phyloP scores from a whole-genome alignment of 2,797 vertebrate species.

The Lerista edwardsae region DNA sequence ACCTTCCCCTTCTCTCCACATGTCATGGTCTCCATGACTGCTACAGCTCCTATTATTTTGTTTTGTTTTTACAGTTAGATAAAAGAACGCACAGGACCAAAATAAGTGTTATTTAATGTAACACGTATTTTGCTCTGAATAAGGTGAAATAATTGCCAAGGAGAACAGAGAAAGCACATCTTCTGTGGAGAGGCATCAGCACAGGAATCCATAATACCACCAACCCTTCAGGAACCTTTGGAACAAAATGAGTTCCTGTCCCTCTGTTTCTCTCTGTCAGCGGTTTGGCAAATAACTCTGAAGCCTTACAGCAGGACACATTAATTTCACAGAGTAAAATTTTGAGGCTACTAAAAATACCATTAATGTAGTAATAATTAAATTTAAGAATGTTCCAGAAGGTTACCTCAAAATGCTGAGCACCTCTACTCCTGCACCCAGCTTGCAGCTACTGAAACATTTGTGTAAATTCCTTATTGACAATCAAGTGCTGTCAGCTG shows the following conservation, averaged over 20 bases:
- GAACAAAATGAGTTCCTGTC: no score
- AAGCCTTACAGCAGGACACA: not conserved
- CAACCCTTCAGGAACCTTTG: not conserved
- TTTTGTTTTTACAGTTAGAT: no score
- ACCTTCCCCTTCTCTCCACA: no score
- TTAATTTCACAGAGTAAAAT: not conserved
- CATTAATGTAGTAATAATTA: not conserved
- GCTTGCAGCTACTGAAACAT: conserved; percentile 4
- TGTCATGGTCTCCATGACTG: no score
- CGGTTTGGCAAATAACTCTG: not conserved
- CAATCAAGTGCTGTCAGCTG: not conserved
- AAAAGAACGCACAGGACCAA: no score
- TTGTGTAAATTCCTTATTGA: conserved; percentile 1
- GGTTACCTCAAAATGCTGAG: not conserved
- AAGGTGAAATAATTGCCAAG: not conserved
- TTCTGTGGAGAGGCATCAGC: not conserved
- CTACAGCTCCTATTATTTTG: not conserved
- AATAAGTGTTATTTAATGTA: no score
- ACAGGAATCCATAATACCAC: not conserved
- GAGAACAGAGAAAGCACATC: not conserved
- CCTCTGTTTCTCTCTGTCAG: not conserved
- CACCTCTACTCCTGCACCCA: not conserved
- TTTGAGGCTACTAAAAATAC: not conserved
- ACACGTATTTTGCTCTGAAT: not conserved
- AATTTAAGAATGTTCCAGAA: conserved; percentile 2